Evolutionary conservation across 2,113 vertebrate species (phyloP).

Genomic region (Formicarius rufipectus): DNA sequence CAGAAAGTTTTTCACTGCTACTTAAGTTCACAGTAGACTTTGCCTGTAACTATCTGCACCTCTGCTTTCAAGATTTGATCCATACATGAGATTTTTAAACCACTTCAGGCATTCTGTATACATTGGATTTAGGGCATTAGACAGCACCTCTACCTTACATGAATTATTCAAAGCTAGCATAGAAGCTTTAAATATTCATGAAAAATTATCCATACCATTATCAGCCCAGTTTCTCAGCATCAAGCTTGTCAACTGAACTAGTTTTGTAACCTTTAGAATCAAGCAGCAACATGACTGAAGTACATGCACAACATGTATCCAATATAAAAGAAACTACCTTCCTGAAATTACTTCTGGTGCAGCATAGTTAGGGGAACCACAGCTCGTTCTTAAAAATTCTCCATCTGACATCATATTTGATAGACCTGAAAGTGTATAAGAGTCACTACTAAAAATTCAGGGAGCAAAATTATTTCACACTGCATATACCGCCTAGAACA

Average conservation of each 20-base stretch:
- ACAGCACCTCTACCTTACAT: background rate
- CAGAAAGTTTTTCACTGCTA: background rate
- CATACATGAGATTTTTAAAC: background rate
- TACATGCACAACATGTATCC: conserved; percentile 1
- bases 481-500: background rate
- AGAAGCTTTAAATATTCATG: background rate
- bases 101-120: background rate
- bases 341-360: conserved; percentile 98
- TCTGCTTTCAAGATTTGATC: background rate
- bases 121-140: background rate
- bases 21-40: background rate
- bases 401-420: conserved; percentile 99
- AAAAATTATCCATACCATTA: background rate
- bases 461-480: background rate
- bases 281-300: background rate
- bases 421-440: conserved; percentile 83
- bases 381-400: conserved; percentile 96
- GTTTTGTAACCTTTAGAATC: background rate
- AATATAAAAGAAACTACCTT: conserved; percentile 80
- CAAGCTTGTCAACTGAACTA: background rate
- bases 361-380: conserved; percentile 96
- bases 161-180: background rate
- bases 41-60: background rate
- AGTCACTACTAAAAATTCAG: conserved; percentile 51
- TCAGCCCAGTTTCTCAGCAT: background rate